Conservation (phyloP, 2,113 vertebrate species). For the Gallinago undulata region DNA sequence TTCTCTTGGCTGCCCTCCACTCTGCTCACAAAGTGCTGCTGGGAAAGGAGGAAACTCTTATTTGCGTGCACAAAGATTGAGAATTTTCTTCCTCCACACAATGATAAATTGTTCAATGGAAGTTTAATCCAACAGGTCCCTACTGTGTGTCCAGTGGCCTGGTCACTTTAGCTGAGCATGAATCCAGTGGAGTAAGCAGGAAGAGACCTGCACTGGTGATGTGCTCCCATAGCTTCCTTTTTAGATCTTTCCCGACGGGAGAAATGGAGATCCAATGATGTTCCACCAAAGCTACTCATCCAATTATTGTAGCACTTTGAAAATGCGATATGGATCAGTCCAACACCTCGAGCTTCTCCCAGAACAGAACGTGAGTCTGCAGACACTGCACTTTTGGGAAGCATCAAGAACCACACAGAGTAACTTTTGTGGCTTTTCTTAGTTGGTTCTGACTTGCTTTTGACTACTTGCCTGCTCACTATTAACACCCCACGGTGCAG, state of each 20-base stretch:
- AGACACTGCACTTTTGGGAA: conserved; percentile 6
- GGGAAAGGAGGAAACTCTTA: not conserved
- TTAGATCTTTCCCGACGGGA: not conserved
- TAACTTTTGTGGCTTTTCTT: conserved; percentile 46
- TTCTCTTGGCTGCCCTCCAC: not conserved
- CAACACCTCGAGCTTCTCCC: not conserved
- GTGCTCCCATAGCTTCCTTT: not conserved
- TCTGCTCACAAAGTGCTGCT: not conserved
- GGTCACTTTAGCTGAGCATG: not conserved
- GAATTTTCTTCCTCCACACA: not conserved
- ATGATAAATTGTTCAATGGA: not conserved
- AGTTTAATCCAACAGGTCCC: not conserved
- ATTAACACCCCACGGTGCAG: not conserved
- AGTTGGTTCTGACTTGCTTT: conserved; percentile 1
- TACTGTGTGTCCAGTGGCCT: not conserved
- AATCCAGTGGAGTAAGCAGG: not conserved
- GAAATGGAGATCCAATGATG: not conserved
- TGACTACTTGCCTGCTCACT: conserved; percentile 46
- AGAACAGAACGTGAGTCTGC: not conserved
- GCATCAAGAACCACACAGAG: not conserved
- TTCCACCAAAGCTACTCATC: not conserved
- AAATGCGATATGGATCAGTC: not conserved
- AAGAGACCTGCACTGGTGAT: not conserved
- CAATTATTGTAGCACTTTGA: conserved; percentile 8
- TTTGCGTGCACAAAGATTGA: not conserved